These are phyloP conservation scores for Rhynchophorus ferrugineus DNA, from an alignment of 1,140 invertebrate genomes.

Conservation along the genomic window DNA sequence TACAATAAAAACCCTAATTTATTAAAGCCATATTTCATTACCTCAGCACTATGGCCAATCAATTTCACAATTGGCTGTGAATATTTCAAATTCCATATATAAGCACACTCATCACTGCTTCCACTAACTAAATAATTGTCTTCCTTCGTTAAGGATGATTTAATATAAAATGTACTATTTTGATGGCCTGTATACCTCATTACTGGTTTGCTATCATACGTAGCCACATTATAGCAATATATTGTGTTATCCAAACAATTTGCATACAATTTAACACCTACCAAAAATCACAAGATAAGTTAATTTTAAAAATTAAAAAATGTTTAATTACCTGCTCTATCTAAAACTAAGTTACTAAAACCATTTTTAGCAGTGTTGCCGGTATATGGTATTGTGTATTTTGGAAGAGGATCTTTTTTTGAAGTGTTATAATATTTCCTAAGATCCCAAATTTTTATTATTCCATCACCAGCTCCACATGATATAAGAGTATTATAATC, in stretches of 20 bases:
- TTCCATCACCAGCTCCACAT: slow-evolving; percentile 73
- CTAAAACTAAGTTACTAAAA: slow-evolving; percentile 70
- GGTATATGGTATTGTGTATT: slow-evolving; percentile 61
- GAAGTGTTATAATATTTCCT: slow-evolving; percentile 67
- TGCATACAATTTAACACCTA: slow-evolving; percentile 62
- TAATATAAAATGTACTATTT: slow-evolving; percentile 75
- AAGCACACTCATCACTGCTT: slow-evolving; percentile 74
- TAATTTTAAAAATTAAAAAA: neutral
- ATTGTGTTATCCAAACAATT: slow-evolving; percentile 81
- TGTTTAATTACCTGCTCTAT: slow-evolving; percentile 45
- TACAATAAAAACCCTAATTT: too few relatives aligned
- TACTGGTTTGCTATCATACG: slow-evolving; percentile 58
- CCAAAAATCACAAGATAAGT: neutral
- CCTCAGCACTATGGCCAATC: slow-evolving; percentile 70
- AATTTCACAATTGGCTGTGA: slow-evolving; percentile 59
- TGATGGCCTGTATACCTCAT: slow-evolving; percentile 60
- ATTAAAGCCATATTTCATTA: too few relatives aligned
- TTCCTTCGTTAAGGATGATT: slow-evolving; percentile 70
- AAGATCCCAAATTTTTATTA: slow-evolving; percentile 83
- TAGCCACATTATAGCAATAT: slow-evolving; percentile 73
- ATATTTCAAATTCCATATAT: slow-evolving; percentile 70
- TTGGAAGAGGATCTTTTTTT: slow-evolving; percentile 62
- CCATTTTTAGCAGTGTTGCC: slow-evolving; percentile 62
- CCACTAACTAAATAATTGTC: slow-evolving; percentile 73
- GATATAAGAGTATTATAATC: slow-evolving; percentile 69